Percentiles rank a stretch among this genome's conserved stretches.
phyloP scores from a whole-genome alignment of 2,113 vertebrate species.

The Phyllostomus hastatus region DNA sequence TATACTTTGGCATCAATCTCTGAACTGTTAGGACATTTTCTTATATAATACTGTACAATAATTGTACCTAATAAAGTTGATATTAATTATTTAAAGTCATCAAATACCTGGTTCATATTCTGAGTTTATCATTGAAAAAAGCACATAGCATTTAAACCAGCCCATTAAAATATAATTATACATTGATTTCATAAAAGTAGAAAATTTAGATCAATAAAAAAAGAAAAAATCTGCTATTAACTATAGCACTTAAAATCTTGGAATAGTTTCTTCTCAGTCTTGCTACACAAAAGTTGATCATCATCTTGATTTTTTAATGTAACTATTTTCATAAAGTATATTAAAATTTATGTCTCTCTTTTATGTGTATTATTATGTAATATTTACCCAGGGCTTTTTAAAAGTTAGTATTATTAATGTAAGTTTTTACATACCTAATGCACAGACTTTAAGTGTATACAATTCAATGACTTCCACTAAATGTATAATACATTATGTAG shows the following conservation, averaged over 20 bases:
- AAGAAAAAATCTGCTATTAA: background rate
- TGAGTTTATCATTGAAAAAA: background rate
- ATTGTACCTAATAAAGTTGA: background rate
- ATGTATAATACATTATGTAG: background rate
- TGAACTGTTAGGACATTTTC: background rate
- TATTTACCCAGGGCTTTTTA: background rate
- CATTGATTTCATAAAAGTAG: background rate
- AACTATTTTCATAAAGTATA: slow-evolving; percentile 4
- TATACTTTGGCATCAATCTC: background rate
- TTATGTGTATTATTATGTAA: background rate
- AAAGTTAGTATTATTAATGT: background rate
- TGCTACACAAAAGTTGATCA: background rate
- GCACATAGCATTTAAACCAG: background rate
- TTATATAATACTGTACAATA: background rate
- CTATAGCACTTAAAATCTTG: background rate
- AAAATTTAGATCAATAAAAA: background rate
- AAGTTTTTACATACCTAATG: background rate
- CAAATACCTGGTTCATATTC: background rate
- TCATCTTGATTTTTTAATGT: background rate
- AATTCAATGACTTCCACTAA: background rate
- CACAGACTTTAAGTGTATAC: background rate
- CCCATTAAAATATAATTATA: background rate
- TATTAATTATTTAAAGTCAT: background rate
- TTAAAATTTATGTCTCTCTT: background rate
- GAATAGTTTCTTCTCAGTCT: background rate